A percentile compares a stretch with the other conserved stretches of the same genome.
These are phyloP conservation scores for Tetheella fluctuosa DNA, from an alignment of 2,888 invertebrate genomes.

Conservation along the genomic window DNA sequence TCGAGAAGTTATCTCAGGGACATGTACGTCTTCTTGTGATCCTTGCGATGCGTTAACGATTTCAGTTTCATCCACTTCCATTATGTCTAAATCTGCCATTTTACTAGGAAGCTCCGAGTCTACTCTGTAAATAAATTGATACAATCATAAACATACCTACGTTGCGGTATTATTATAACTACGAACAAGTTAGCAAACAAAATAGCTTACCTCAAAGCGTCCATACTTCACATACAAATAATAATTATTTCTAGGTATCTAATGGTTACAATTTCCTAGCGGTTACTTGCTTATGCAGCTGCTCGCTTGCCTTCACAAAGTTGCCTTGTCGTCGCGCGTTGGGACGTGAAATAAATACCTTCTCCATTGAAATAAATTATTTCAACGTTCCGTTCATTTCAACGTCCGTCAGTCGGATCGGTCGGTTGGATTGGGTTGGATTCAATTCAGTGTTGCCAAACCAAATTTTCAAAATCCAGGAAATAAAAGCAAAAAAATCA, in stretches of 20 bases:
- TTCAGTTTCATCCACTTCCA: conserved; percentile 63
- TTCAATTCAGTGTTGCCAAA: too few species aligned
- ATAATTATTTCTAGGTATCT: neutral
- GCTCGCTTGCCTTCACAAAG: too few species aligned
- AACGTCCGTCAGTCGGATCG: too few species aligned
- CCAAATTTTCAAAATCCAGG: too few species aligned
- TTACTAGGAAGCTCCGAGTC: conserved; percentile 72
- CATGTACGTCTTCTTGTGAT: conserved; percentile 38
- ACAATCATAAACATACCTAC: conserved; percentile 1
- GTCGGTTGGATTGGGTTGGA: too few species aligned
- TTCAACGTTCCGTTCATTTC: too few species aligned
- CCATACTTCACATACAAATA: conserved; percentile 41
- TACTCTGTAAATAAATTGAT: conserved; percentile 43
- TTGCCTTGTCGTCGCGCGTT: too few species aligned
- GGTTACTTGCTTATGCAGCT: neutral
- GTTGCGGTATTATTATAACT: too few species aligned
- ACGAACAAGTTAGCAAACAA: conserved; percentile 11
- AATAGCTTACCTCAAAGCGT: conserved; percentile 50
- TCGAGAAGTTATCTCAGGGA: conserved; percentile 52
- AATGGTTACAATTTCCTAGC: neutral
- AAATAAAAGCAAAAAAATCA: too few species aligned
- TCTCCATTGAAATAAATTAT: too few species aligned
- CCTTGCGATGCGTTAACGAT: conserved; percentile 21
- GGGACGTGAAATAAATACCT: too few species aligned
- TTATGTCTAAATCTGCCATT: conserved; percentile 78